Evolutionary conservation across 2,113 vertebrate genomes (phyloP), one percentile per base, ranked within the genome.

Genomic region (Excalfactoria chinensis): DNA sequence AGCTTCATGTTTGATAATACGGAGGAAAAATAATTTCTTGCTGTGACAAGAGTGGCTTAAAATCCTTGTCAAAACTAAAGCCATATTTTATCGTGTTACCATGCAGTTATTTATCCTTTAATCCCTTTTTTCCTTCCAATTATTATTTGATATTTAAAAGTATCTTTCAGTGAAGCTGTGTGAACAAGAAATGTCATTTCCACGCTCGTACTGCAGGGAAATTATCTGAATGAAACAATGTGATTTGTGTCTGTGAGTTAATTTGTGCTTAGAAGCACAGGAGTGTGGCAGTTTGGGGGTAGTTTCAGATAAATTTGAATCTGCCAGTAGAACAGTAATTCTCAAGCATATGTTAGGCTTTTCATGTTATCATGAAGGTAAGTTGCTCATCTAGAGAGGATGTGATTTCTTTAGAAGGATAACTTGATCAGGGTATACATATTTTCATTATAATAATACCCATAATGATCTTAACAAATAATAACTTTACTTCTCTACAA

Each of bases 221-320:
- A 19, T 19, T 85, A 20, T 84, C 8, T 64, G 77, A 85, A 68
- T 44, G 41, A 64, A 81, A 53, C 23, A 44, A 18, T 30, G 34
- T 64, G 30, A 34, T 0, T 63, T 53, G 16, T 58, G 19, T 58
- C 34, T 15, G 6, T 37, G 56, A 46, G 25, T 76, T 86, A 67
- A 89, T 89, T 91, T 84, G 70, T 73, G 60, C 75, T 74, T 49
- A 67, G 71, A 20, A 93, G 58, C 67, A 68, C 43, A 66, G 55
- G 56, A 82, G 86, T 19, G 4, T 64, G 78, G 19, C 43, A 16
- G 30, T 86, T 55, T 23, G 51, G 68, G 63, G 18, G 14, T 34
- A 60, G n/a, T 69, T 79, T 85, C 68, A 44, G 48, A 41, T 81
- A 79, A 40, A 87, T 87, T 68, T 60, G 59, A 75, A 72, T 58